These are phyloP conservation scores for Ypsolopha sequella DNA, from an alignment of 2,888 invertebrate genomes.

Conservation along the genomic window DNA sequence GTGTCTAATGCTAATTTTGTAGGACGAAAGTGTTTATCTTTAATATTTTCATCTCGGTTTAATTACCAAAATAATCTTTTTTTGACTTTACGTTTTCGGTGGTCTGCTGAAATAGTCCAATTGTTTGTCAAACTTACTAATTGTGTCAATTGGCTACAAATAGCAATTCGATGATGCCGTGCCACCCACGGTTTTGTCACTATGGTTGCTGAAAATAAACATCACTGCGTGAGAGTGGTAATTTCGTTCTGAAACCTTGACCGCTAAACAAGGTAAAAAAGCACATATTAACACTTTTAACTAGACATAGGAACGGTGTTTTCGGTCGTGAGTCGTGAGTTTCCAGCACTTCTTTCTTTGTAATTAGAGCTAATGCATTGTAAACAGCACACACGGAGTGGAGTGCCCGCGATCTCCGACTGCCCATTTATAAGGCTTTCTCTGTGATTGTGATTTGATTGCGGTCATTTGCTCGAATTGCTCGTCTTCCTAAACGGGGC, in stretches of 20 bases:
- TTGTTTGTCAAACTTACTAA: too few species aligned
- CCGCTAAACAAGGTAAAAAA: background rate
- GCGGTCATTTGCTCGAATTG: constrained; percentile 53
- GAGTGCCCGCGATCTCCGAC: constrained; percentile 19
- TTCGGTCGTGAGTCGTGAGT: constrained; percentile 35
- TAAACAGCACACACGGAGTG: constrained; percentile 41
- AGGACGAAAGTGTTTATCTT: too few species aligned
- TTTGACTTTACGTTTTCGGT: too few species aligned
- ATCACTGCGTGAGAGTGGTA: too few species aligned
- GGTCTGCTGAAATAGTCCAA: too few species aligned
- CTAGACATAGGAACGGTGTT: constrained; percentile 18
- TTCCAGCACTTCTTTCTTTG: constrained; percentile 34
- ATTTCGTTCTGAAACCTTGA: background rate
- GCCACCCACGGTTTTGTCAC: too few species aligned
- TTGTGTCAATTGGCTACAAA: too few species aligned
- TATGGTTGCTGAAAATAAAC: background rate
- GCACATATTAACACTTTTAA: background rate
- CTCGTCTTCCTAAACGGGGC: constrained; percentile 41
- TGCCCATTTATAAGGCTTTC: constrained; percentile 46
- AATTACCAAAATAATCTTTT: too few species aligned
- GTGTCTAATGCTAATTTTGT: background rate
- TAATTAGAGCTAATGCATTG: constrained; percentile 54
- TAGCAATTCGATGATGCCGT: too few species aligned
- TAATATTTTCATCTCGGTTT: too few species aligned
- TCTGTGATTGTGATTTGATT: constrained; percentile 61